phyloP scores from a whole-genome alignment of 2,797 vertebrate species.

The Pachyuromys duprasi region DNA sequence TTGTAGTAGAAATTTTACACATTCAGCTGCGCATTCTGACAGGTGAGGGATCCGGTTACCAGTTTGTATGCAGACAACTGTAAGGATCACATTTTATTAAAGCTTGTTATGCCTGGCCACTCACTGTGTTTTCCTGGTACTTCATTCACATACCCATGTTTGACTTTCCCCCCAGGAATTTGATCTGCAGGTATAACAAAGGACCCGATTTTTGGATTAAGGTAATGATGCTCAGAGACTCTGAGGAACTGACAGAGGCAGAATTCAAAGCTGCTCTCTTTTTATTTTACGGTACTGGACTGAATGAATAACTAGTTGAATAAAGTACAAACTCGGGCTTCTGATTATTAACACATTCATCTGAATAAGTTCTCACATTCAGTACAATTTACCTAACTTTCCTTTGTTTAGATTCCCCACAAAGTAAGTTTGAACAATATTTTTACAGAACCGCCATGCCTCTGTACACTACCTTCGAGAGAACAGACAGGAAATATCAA shows the following conservation, averaged over 20 bases:
- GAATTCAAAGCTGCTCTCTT: neutral
- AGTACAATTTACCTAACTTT: constrained; percentile 60
- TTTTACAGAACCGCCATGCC: constrained; percentile 15
- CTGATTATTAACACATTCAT: constrained; percentile 11
- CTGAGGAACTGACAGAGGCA: neutral
- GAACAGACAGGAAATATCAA: constrained; percentile 62
- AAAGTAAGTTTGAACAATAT: constrained; percentile 10
- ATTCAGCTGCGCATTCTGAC: neutral
- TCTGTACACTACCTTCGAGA: constrained; percentile 60
- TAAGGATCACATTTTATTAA: neutral
- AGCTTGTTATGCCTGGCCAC: neutral
- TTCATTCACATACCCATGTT: neutral
- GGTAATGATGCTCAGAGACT: neutral
- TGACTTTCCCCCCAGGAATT: neutral
- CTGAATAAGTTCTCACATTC: constrained; percentile 54
- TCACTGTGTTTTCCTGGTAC: neutral
- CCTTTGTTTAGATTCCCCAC: neutral
- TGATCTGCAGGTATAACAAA: neutral
- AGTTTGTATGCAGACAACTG: neutral
- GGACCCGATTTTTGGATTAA: neutral
- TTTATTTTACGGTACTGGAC: neutral
- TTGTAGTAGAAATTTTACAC: neutral
- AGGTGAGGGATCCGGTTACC: neutral
- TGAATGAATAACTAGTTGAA: neutral
- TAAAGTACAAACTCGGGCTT: constrained; percentile 39